Evolutionary conservation across 1,140 invertebrate species (phyloP), one percentile per base, ranked within the genome.

Genomic region (Megathymus violae): DNA sequence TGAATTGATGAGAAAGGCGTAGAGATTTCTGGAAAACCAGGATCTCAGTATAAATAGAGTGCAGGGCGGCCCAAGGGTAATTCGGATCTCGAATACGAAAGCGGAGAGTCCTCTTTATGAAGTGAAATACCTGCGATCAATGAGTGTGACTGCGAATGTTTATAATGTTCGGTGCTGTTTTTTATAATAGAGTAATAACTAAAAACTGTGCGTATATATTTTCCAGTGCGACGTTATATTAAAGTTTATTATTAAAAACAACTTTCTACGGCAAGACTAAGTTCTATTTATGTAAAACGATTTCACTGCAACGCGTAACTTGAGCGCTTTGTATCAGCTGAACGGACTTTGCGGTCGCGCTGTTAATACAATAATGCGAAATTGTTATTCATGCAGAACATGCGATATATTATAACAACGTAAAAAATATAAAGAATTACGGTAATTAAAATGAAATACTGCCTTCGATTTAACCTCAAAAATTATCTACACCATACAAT

Each of bases 301-400:
- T 74, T 77, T 77, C 74, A 70, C 64, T 65, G 60, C 63, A 52
- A 43, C 48, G n/a, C 36, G 73, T 74, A 76, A 76, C 64, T 40
- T 36, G 73, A 76, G 68, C 63, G 56, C 43, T 44, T 41, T 59
- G 67, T 64, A 65, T 71, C 72, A 69, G 51, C 67, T 69, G 72
- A 69, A 27, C 72, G 69, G 67, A 73, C 63, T 52, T 65, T 78
- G 76, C 70, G 76, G 76, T 78, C 64, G 68, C 67, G 43, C 25
- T 58, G 72, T 66, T 69, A 54, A 78, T 68, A 78, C 66, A 69
- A 73, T 65, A 76, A 71, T 73, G 67, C 69, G 67, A 76, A 78
- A 75, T 78, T 76, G 65, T 69, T 56, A 56, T 56, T 56, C 52
- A 56, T 43, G 52, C 41, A 56, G 40, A 56, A 56, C 52, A 56